Conservation (phyloP, 2,797 vertebrate species). For the Pogonophryne albipinna region DNA sequence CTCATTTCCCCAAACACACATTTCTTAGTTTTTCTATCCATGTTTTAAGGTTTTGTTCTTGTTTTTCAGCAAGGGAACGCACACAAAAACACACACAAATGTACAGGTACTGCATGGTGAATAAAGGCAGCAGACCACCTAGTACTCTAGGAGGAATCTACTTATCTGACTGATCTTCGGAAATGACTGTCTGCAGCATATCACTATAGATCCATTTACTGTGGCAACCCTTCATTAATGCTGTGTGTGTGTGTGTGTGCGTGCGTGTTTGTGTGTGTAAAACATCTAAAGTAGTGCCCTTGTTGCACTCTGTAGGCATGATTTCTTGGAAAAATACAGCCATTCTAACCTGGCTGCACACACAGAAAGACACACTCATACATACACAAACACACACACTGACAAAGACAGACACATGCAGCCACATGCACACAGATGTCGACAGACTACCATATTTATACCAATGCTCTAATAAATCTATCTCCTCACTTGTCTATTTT, state of each 20-base stretch:
- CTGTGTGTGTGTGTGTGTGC: conserved; percentile 29
- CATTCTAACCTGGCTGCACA: conserved; percentile 61
- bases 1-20: conserved; percentile 28
- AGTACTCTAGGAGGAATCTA: conserved; percentile 32
- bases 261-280: conserved; percentile 37
- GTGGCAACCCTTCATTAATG: conserved; percentile 75
- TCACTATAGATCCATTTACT: conserved; percentile 64
- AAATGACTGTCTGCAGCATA: conserved; percentile 67
- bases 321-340: conserved; percentile 73
- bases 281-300: conserved; percentile 48
- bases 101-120: conserved; percentile 15
- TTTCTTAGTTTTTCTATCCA: neutral
- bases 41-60: neutral
- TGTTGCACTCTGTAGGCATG: conserved; percentile 65
- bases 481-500: conserved; percentile 77
- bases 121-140: conserved; percentile 58
- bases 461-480: conserved; percentile 78
- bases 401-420: conserved; percentile 62
- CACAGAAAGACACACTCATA: conserved; percentile 35
- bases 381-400: conserved; percentile 37
- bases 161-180: conserved; percentile 68
- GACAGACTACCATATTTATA: conserved; percentile 78
- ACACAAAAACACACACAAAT: conserved; percentile 9
- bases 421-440: conserved; percentile 74
- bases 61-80: conserved; percentile 23